Percentiles rank a stretch among this genome's conserved stretches.
phyloP scores from a whole-genome alignment of 2,113 vertebrate genomes.

The Lipophrys pholis region DNA sequence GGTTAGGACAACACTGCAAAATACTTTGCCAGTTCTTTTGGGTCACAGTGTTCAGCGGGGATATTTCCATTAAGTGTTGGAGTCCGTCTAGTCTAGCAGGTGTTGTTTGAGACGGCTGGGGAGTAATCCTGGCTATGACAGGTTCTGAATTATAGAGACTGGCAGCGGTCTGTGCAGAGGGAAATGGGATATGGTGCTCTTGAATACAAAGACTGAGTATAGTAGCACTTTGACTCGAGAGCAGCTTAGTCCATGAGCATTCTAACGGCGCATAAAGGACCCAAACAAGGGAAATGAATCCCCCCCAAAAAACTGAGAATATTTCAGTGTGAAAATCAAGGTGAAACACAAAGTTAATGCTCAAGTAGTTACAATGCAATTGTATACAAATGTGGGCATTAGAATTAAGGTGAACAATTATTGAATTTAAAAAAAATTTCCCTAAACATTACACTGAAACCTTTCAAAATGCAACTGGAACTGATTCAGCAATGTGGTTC shows the following conservation, averaged over 20 bases:
- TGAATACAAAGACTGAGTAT: slow-evolving; percentile 42
- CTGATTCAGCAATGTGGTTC: background rate
- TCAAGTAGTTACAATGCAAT: no score
- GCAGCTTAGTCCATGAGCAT: slow-evolving; percentile 19
- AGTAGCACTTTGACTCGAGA: slow-evolving; percentile 33
- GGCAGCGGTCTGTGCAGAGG: slow-evolving; percentile 47
- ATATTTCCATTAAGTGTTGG: slow-evolving; percentile 53
- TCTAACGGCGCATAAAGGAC: slow-evolving; percentile 19
- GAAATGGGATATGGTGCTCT: slow-evolving; percentile 48
- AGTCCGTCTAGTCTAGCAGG: slow-evolving; percentile 57
- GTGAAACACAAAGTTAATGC: background rate
- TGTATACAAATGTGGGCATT: no score
- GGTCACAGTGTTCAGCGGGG: slow-evolving; percentile 40
- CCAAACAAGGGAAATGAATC: background rate
- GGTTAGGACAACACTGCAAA: slow-evolving; percentile 26
- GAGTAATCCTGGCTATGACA: slow-evolving; percentile 59
- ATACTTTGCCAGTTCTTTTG: slow-evolving; percentile 36
- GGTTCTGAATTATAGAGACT: slow-evolving; percentile 64
- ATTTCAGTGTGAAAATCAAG: background rate
- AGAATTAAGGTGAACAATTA: no score
- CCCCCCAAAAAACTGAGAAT: background rate
- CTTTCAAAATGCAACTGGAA: background rate
- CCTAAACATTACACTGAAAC: background rate
- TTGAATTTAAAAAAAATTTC: no score
- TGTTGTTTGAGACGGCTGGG: slow-evolving; percentile 60